Base-by-base conservation (phyloP, 2,113 vertebrate genomes). In the Tychaedon coryphoeus region DNA sequence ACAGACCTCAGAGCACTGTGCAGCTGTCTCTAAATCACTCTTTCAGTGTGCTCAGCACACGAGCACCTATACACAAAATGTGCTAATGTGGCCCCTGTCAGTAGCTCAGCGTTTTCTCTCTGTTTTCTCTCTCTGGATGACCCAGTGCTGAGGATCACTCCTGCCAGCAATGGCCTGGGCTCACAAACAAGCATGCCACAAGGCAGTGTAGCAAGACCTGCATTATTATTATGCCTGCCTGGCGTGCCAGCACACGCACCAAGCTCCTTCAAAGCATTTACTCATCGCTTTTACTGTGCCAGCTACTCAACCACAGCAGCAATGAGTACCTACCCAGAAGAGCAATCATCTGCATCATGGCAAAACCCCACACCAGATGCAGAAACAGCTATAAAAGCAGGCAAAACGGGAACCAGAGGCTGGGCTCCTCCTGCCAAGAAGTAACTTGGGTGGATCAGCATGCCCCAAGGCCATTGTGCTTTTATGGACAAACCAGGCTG, bases 251-350 rank as follows among this genome's bases (percentile, higher is more conserved):
- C 47, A 77, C 90, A 84, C 0, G 1, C 80, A 84, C 26, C 16
- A 36, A 86, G 38, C 53, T 87, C 64, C 90, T 87, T 95, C 93
- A 96, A 87, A 93, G 84, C 90, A 62, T 74, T 71, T n/a, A 76
- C 42, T 80, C 69, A 50, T 77, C 70, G 83, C 15, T 81, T 94
- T 84, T 67, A 84, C 57, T 40, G n/a, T 0, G 77, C 77, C 87
- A 93, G 10, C 62, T 67, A 36, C 61, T 69, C 61, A 82, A 60
- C 85, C 93, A 86, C 90, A 80, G 65, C 70, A 90, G 88, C 82
- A 73, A 61, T 65, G 77, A 92, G 66, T 58, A 69, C 50, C 74
- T 79, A 88, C 88, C 17, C 71, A 34, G 78, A 78, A 42, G 36
- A 88, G 36, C 8, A 82, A 90, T 54, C 11, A 9, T 61, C 81